Evolutionary conservation across 2,797 vertebrate species (phyloP), one percentile per base, ranked within the genome.

Genomic region (Tympanoctomys barrerae): DNA sequence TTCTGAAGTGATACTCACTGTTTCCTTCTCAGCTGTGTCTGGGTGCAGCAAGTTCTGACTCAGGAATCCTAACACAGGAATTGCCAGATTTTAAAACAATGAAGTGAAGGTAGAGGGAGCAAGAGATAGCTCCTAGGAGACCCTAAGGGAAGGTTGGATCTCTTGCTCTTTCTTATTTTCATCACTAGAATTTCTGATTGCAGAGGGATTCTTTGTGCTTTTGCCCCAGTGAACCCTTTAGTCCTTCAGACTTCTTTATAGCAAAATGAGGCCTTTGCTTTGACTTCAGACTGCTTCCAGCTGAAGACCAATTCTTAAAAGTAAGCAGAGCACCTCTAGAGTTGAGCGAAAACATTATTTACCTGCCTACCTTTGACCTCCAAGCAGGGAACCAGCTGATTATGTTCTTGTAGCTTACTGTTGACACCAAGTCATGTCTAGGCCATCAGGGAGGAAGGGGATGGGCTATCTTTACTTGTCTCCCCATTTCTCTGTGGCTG

Each of bases 111-210:
- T 75, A 19, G 16, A 31, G 9, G 42, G 2, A 46, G 9, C 33
- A 21, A 73, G 39, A 7, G n/a, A 21, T 10, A 81, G 85, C 77
- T 7, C 18, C 46, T 6, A 70, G 26, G 16, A 33, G 49, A 80
- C 52, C 21, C 4, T 26, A 57, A 22, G 36, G 39, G 18, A 78
- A 73, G n/a, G 28, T 46, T 4, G 3, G 2, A 5, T 79, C 57
- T 92, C 57, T 80, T 66, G 11, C 28, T 85, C 10, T 54, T 96
- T 46, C 52, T 85, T 61, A 12, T 57, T 96, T 89, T 89, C 26
- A 49, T 33, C 36, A 26, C 13, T 2, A 79, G 21, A 36, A 66
- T 87, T 75, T 94, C 46, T 92, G 3, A 82, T 86, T 84, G 19
- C 62, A 31, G 66, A 46, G 16, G 33, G 6, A 64, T 52, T 93